These are phyloP conservation scores for Tinamus guttatus DNA, from an alignment of 2,113 vertebrate species.

Conservation along the genomic window DNA sequence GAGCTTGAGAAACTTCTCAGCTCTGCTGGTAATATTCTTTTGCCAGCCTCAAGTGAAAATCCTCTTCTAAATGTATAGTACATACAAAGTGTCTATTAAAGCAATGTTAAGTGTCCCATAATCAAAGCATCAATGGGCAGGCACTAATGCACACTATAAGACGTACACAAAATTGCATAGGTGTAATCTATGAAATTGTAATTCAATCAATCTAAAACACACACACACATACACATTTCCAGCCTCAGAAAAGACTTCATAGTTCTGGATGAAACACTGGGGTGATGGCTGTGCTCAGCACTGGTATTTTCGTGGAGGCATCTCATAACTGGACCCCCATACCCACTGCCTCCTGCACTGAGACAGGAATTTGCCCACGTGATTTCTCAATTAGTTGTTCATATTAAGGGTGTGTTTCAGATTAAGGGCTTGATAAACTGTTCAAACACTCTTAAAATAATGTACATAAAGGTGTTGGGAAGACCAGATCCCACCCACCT, in stretches of 20 bases:
- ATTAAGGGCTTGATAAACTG: background rate
- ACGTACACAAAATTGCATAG: background rate
- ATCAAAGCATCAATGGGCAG: background rate
- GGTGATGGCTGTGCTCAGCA: background rate
- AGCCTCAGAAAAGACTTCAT: background rate
- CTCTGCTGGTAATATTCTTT: background rate
- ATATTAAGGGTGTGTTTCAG: background rate
- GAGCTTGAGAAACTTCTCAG: background rate
- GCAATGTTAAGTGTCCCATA: background rate
- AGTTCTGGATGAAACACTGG: background rate
- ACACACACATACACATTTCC: background rate
- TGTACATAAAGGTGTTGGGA: background rate
- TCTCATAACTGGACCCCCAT: background rate
- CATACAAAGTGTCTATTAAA: background rate
- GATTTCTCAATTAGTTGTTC: background rate
- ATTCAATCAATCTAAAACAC: no score
- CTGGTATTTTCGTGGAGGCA: background rate
- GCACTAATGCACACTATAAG: background rate
- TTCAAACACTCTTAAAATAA: background rate
- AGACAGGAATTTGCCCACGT: background rate
- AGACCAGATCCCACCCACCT: background rate
- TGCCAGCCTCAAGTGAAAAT: background rate
- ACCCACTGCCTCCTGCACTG: background rate
- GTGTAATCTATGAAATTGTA: background rate
- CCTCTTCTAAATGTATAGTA: background rate